phyloP scores from a whole-genome alignment of 2,797 vertebrate genomes.

The Adrianichthys oophorus region DNA sequence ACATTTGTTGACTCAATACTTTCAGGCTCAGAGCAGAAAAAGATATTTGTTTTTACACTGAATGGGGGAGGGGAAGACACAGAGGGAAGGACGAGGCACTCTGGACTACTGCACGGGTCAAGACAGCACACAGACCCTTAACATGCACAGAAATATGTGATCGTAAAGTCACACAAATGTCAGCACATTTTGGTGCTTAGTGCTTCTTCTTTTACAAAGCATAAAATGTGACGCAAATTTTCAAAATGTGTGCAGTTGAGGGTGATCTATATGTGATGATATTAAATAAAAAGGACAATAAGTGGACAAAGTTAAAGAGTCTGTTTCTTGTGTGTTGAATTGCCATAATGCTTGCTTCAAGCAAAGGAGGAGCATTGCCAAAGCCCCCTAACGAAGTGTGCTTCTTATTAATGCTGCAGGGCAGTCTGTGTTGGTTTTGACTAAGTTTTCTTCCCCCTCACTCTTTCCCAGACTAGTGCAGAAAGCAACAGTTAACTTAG shows the following conservation, averaged over 20 bases:
- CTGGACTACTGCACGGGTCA: constrained; percentile 41
- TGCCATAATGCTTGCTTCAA: constrained; percentile 15
- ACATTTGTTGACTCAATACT: constrained; percentile 85
- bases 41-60: constrained; percentile 80
- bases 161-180: background rate
- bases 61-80: constrained; percentile 69
- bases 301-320: background rate
- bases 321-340: constrained; percentile 7
- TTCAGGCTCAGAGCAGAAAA: constrained; percentile 77
- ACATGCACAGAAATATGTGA: constrained; percentile 7
- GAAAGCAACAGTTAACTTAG: constrained; percentile 23
- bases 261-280: constrained; percentile 1
- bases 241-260: background rate
- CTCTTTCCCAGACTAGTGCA: constrained; percentile 15
- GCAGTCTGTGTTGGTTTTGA: constrained; percentile 33
- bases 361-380: constrained; percentile 29
- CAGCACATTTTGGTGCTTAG: background rate
- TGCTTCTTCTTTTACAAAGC: too few relatives aligned
- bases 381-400: constrained; percentile 12
- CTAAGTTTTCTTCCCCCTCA: constrained; percentile 26
- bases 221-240: background rate
- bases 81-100: constrained; percentile 57
- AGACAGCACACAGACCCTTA: constrained; percentile 43
- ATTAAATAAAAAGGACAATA: background rate
- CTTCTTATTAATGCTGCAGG: constrained; percentile 23